phyloP scores from a whole-genome alignment of 2,888 invertebrate species.

The Callimorpha dominula region DNA sequence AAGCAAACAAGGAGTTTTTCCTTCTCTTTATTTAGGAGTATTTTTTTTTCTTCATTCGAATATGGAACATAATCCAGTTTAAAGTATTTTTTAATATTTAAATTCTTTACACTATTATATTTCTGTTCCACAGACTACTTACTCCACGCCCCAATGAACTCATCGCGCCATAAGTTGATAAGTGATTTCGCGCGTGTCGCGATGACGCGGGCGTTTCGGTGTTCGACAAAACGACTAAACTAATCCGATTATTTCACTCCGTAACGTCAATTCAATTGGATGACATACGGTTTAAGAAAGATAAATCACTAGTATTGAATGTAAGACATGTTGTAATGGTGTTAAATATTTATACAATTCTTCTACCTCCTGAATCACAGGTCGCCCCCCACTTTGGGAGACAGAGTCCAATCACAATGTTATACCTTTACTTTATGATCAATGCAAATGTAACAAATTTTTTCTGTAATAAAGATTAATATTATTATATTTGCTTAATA shows the following conservation, averaged over 20 bases:
- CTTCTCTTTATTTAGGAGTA: too few relatives aligned
- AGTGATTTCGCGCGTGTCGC: constrained; percentile 47
- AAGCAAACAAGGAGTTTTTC: too few relatives aligned
- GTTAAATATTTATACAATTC: neutral
- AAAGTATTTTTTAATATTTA: neutral
- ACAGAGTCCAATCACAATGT: too few relatives aligned
- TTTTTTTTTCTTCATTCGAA: too few relatives aligned
- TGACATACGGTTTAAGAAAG: constrained; percentile 38
- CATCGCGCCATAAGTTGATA: constrained; percentile 40
- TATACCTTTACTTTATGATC: too few relatives aligned
- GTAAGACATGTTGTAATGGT: neutral
- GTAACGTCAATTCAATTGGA: constrained; percentile 46
- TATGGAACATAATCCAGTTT: neutral
- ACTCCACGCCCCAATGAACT: constrained; percentile 46
- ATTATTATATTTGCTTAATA: too few relatives aligned
- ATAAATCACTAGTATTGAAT: constrained; percentile 29
- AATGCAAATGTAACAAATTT: too few relatives aligned
- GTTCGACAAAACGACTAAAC: constrained; percentile 17
- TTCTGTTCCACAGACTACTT: constrained; percentile 28
- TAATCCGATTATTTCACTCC: constrained; percentile 49
- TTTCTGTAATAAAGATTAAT: too few relatives aligned
- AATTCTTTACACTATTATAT: constrained; percentile 4
- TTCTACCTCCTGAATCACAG: too few relatives aligned
- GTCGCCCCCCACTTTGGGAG: too few relatives aligned
- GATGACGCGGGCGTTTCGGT: constrained; percentile 24